These are phyloP conservation scores for Latrodectus elegans DNA, from an alignment of 2,888 invertebrate genomes.

Conservation along the genomic window DNA sequence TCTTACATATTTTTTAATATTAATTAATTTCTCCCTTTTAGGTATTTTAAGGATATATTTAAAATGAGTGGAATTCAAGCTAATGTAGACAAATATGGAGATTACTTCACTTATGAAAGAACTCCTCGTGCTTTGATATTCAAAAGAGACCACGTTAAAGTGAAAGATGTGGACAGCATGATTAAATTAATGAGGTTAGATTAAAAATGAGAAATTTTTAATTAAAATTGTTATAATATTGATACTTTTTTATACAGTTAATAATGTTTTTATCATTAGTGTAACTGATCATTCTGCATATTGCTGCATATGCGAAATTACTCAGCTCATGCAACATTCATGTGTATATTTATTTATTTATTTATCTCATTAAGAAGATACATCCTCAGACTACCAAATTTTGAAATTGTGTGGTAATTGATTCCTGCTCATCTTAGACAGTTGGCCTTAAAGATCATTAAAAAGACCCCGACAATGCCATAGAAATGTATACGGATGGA, in stretches of 20 bases:
- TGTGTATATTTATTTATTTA: background rate
- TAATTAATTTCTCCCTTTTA: conserved; percentile 68
- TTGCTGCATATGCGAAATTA: background rate
- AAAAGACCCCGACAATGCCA: no score
- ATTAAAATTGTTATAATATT: no score
- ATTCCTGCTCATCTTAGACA: no score
- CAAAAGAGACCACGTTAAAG: conserved; percentile 79
- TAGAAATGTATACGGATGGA: no score
- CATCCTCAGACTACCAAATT: background rate
- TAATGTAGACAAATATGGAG: conserved; percentile 78
- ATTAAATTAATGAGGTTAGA: conserved; percentile 77
- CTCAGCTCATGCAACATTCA: conserved; percentile 24
- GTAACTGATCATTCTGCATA: background rate
- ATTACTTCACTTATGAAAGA: conserved; percentile 81
- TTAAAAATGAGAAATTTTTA: background rate
- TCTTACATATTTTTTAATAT: background rate
- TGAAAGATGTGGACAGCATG: conserved; percentile 80
- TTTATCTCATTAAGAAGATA: background rate
- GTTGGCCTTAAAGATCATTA: no score
- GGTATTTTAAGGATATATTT: conserved; percentile 80
- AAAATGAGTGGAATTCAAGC: conserved; percentile 80
- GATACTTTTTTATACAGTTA: no score
- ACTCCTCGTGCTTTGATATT: conserved; percentile 82
- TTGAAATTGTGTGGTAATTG: no score
- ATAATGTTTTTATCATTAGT: no score